Base-by-base conservation (phyloP, 2,888 invertebrate species). In the Drosophila lutescens region DNA sequence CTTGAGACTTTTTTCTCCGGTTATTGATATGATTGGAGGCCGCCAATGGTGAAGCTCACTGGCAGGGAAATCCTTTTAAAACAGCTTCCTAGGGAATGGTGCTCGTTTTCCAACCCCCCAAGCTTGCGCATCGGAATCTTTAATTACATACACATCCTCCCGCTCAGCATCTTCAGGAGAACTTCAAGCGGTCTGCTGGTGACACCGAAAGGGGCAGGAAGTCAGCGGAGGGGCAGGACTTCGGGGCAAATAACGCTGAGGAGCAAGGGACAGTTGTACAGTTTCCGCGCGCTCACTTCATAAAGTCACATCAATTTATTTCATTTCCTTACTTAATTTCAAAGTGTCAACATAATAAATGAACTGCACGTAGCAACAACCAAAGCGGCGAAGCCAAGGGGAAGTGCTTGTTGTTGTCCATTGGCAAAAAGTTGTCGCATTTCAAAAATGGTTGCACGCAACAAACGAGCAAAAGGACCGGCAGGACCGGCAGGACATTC, bases 391-490 rank as follows among this genome's bases (percentile, higher is more conserved):
- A 12, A 4, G 12, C 40, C 34, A 20, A 26, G 34, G 38, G 32
- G 57, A 65, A 34, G n/a, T 20, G 17, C 23, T 62, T 62, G 61
- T 65, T 69, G 74, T 67, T 69, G 77, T 57, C 86, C 80, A 76
- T 77, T 86, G 68, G 81, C 87, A 82, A 82, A 85, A 84, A 84
- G 88, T 88, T 88, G 88, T 88, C 86, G 89, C 88, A 88, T 88
- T 89, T 84, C 80, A 89, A 85, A 89, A 85, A 88, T 89, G 87
- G 89, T 86, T 88, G 85, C 85, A 89, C 85, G 85, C 85, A 85
- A 85, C 84, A 84, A 88, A 83, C 85, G 89, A 89, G 87, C 87
- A 68, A 70, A 86, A 86, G 80, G 84, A 80, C 89, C 84, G 5
- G 10, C 15, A 17, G 41, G 41, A 41, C 65, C 15, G 17, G 63